A percentile compares a stretch with the other conserved stretches of the same genome.
These are phyloP conservation scores for Eristalinus sepulchralis DNA, from an alignment of 2,888 invertebrate species.

Conservation along the genomic window DNA sequence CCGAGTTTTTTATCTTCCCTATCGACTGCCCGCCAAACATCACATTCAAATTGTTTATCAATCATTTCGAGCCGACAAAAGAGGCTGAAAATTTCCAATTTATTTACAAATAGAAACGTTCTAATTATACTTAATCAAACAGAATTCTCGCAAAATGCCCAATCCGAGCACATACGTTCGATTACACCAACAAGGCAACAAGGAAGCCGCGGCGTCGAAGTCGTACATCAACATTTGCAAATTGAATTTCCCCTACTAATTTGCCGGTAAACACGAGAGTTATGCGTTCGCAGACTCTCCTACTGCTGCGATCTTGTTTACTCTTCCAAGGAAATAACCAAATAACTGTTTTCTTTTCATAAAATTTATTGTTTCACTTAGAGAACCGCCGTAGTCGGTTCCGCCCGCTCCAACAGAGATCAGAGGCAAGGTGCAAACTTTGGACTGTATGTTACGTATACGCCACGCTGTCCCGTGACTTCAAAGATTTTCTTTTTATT, in stretches of 20 bases:
- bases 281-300: background rate
- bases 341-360: slow-evolving; percentile 17
- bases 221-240: background rate
- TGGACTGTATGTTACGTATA: slow-evolving; percentile 19
- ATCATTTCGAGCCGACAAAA: slow-evolving; percentile 12
- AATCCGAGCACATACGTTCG: background rate
- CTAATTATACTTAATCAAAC: background rate
- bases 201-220: background rate
- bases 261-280: background rate
- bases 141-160: background rate
- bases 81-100: slow-evolving; percentile 27
- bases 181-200: background rate
- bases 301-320: background rate
- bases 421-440: slow-evolving; percentile 19
- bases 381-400: background rate
- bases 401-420: background rate
- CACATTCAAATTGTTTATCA: slow-evolving; percentile 25
- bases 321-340: slow-evolving; percentile 7
- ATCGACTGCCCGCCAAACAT: slow-evolving; percentile 1
- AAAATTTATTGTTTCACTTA: slow-evolving; percentile 4
- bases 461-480: slow-evolving; percentile 29
- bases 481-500: background rate
- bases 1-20: background rate
- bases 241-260: background rate
- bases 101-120: background rate